phyloP scores from a whole-genome alignment of 2,888 invertebrate genomes.

The Gymnosoma rotundatum region DNA sequence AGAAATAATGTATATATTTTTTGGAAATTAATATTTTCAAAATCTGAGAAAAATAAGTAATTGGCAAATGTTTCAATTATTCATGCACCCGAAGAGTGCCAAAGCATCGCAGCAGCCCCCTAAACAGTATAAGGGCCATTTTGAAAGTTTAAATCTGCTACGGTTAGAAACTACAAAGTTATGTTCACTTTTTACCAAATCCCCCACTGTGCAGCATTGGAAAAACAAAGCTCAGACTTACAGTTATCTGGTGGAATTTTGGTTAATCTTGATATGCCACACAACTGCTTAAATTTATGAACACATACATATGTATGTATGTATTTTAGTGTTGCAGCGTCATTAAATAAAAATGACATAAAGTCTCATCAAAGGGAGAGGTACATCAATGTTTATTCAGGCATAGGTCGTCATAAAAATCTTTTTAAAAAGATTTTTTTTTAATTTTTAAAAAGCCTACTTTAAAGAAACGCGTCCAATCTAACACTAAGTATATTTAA shows the following conservation, averaged over 20 bases:
- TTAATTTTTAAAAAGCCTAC: slow-evolving; percentile 19
- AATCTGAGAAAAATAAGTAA: too few relatives aligned
- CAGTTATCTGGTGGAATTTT: slow-evolving; percentile 24
- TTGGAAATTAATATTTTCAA: too few relatives aligned
- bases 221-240: background rate
- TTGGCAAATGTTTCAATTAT: too few relatives aligned
- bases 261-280: slow-evolving; percentile 42
- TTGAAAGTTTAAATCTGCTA: too few relatives aligned
- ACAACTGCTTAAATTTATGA: slow-evolving; percentile 9
- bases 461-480: background rate
- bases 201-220: background rate
- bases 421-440: background rate
- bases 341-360: slow-evolving; percentile 27
- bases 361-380: slow-evolving; percentile 12
- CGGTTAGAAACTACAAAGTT: too few relatives aligned
- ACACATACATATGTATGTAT: background rate
- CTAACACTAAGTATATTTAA: background rate
- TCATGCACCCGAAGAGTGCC: too few relatives aligned
- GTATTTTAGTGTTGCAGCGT: background rate
- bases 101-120: too few relatives aligned
- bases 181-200: background rate
- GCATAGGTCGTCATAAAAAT: slow-evolving; percentile 5
- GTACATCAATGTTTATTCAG: background rate
- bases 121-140: too few relatives aligned
- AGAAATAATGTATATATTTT: too few relatives aligned